Evolutionary conservation across 2,888 invertebrate species (phyloP).

Genomic region (Mantis religiosa): DNA sequence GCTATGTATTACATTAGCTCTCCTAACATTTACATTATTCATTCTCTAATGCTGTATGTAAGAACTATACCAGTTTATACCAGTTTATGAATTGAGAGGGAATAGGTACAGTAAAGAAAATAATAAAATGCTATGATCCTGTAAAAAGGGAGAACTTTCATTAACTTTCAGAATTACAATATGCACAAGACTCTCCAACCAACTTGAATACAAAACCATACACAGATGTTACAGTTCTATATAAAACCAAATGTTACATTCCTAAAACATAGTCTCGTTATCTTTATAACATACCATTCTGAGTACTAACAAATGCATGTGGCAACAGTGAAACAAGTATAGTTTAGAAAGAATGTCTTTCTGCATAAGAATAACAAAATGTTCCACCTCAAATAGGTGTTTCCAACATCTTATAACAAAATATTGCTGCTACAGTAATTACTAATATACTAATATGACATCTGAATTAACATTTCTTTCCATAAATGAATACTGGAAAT

Average conservation of each 20-base stretch:
- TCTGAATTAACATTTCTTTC: background rate
- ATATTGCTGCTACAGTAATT: background rate
- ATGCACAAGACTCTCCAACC: slow-evolving; percentile 10
- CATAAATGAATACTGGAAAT: background rate
- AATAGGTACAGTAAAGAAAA: background rate
- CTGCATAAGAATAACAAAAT: background rate
- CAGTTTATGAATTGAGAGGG: too few species aligned
- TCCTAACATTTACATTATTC: too few species aligned
- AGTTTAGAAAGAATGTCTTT: background rate
- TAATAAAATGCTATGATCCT: background rate
- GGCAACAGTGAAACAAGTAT: background rate
- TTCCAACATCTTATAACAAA: background rate
- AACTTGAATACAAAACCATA: slow-evolving; percentile 7
- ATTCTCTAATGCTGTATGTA: too few species aligned
- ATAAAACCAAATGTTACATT: background rate
- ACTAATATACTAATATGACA: background rate
- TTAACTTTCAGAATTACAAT: background rate
- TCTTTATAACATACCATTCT: background rate
- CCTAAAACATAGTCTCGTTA: background rate
- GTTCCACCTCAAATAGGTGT: background rate
- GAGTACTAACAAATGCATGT: background rate
- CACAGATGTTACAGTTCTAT: background rate
- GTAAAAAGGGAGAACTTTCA: slow-evolving; percentile 8
- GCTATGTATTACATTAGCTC: too few species aligned
- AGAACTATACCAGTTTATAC: too few species aligned